Base-by-base conservation (phyloP, 2,113 vertebrate species). In the Macroglossus sobrinus region DNA sequence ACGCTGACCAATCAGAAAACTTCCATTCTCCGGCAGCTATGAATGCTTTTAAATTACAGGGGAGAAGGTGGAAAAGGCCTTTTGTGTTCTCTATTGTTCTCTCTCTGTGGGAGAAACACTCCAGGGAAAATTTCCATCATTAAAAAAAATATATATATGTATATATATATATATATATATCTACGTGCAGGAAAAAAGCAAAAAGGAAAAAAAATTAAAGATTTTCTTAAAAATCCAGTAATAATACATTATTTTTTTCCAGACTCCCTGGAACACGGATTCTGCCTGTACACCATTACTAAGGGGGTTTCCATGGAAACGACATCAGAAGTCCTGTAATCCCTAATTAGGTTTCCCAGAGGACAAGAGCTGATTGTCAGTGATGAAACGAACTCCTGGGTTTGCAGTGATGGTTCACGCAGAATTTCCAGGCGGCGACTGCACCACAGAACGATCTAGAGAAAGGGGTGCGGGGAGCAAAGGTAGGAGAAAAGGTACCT, bases 231-330 rank as follows among this genome's bases (percentile, higher is more conserved):
- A 93, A 84, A 89, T 22, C 78, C 14, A 69, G 38, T 88, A 88
- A 80, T 90, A 50, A 50, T 14, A 50, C 47, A 50, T 50, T 50
- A 50, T 14, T 50, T 50, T 47, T 74, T 80, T 92, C 68, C 89
- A 95, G 95, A 38, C 84, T 88, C 92, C 95, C 94, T 38, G 59
- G 63, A 96, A 61, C 71, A 82, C 16, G 72, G 81, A 97, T 88
- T 89, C 87, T 66, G 79, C 43, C 0, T 75, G 59, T n/a, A 22
- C 68, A 97, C 64, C 89, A 10, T 85, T 57, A 96, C 74, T 61
- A 76, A 71, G 72, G 69, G 38, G n/a, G 98, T 99, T 98, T 84
- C 98, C 98, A 98, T 97, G 97, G 98, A 96, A 98, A 98, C 98
- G 19, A 55, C 74, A 16, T 98, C 74, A 47, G 74, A 98, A 96